A percentile compares a stretch with the other conserved stretches of the same genome.
Evolutionary conservation across 2,797 vertebrate genomes (phyloP).

Genomic region (Ptychobarbus kaznakovi): DNA sequence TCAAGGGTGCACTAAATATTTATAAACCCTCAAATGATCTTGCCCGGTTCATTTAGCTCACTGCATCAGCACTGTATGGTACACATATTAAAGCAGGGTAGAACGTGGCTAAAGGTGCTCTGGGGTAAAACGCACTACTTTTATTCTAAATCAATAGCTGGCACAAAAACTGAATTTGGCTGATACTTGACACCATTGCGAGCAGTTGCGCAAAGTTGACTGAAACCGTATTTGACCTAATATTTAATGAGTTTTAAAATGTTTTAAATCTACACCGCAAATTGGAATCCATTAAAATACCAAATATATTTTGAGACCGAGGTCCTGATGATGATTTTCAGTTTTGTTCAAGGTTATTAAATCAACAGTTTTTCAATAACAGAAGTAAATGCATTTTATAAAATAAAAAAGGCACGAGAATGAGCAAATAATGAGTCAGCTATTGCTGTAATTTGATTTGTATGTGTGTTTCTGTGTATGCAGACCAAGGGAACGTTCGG

Average conservation of each 20-base stretch:
- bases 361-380: not conserved
- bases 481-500: constrained; percentile 92
- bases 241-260: not conserved
- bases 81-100: not conserved
- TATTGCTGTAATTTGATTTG: not conserved
- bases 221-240: not conserved
- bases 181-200: not conserved
- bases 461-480: constrained; percentile 46
- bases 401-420: not conserved
- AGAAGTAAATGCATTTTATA: too few relatives aligned
- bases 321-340: not conserved
- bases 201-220: not conserved
- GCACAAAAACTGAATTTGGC: not conserved
- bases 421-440: not conserved
- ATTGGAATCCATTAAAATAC: not conserved
- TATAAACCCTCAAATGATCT: constrained; percentile 5
- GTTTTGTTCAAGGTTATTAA: not conserved
- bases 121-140: not conserved
- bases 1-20: constrained; percentile 33
- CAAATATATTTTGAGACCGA: not conserved
- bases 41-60: not conserved
- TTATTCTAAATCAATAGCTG: not conserved
- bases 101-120: not conserved
- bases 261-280: not conserved
- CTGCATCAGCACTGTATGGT: too few relatives aligned